These are phyloP conservation scores for Bolborhynchus lineola DNA, from an alignment of 2,113 vertebrate species.

Conservation along the genomic window DNA sequence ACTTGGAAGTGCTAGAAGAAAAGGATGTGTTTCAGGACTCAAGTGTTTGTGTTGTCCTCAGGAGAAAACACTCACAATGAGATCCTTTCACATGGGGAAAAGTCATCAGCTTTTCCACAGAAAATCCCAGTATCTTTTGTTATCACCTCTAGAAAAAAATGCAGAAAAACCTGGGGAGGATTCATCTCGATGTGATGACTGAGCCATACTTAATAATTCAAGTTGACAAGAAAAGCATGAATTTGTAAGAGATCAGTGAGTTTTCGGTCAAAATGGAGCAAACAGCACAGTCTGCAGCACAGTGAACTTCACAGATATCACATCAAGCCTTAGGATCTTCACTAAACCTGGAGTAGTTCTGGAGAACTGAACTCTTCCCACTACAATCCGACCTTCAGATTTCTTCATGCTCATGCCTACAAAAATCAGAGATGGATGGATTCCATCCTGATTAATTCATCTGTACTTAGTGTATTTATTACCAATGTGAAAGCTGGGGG, in stretches of 20 bases:
- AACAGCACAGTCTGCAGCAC: neutral
- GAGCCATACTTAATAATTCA: neutral
- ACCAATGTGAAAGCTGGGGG: neutral
- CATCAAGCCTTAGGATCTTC: neutral
- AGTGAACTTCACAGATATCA: neutral
- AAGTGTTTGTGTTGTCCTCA: neutral
- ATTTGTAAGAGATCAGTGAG: neutral
- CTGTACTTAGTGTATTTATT: neutral
- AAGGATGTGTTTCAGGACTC: constrained; percentile 10
- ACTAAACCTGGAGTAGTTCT: neutral
- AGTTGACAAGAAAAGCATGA: neutral
- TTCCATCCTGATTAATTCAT: neutral
- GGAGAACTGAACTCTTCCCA: neutral
- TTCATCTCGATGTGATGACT: neutral
- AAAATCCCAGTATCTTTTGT: neutral
- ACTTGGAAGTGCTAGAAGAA: constrained; percentile 34
- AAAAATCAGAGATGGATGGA: neutral
- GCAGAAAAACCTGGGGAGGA: neutral
- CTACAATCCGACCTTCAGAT: neutral
- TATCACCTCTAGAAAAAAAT: neutral
- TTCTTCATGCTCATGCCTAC: neutral
- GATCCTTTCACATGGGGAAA: neutral
- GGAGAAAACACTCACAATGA: neutral
- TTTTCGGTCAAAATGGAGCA: neutral
- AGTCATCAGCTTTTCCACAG: neutral